Conservation (phyloP, 2,797 vertebrate species). For the Gymnothorax javanicus region DNA sequence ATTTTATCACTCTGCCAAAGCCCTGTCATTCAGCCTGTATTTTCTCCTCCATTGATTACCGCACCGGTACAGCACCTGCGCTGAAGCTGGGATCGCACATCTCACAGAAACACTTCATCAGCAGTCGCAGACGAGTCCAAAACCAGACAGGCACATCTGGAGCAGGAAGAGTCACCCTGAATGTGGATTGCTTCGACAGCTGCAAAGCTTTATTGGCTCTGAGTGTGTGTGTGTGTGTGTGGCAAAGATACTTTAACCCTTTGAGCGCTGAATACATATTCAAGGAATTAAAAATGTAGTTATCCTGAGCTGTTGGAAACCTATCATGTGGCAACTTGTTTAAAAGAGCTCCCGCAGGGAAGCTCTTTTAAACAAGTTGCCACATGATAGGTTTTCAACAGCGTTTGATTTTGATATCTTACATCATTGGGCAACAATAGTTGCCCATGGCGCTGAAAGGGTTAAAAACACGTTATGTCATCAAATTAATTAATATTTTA, state of each 20-base stretch:
- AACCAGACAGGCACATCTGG: conserved; percentile 2
- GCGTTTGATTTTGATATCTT: no score
- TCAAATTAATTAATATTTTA: not conserved
- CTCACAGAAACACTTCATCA: conserved; percentile 27
- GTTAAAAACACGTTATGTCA: not conserved
- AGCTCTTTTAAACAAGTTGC: no score
- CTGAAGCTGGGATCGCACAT: conserved; percentile 20
- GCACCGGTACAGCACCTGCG: conserved; percentile 12
- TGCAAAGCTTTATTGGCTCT: not conserved
- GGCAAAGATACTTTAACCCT: not conserved
- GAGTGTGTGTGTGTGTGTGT: not conserved
- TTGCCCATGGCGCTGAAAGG: no score
- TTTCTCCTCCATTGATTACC: not conserved
- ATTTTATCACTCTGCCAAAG: not conserved
- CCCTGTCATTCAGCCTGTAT: conserved; percentile 2
- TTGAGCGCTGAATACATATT: no score
- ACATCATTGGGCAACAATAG: no score
- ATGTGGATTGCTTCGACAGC: conserved; percentile 7
- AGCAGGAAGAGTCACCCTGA: not conserved
- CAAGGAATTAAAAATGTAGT: no score
- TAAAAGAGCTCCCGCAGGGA: no score
- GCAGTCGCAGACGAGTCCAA: not conserved
- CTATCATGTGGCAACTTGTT: no score
- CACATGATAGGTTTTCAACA: no score
- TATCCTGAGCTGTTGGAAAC: no score